phyloP scores from a whole-genome alignment of 1,140 invertebrate species.

The Pemphigus obesinymphae region DNA sequence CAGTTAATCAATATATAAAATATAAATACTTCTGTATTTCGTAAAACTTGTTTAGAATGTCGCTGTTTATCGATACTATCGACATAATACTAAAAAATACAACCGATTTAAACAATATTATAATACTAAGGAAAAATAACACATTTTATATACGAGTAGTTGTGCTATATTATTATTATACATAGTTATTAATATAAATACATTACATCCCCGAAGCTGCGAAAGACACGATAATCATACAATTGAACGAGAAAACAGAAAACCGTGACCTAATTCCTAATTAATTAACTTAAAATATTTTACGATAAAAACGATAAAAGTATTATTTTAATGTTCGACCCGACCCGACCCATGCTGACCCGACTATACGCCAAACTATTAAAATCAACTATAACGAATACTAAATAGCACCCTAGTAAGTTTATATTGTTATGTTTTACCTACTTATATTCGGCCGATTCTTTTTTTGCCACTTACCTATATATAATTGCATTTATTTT shows the following conservation, averaged over 20 bases:
- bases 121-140: no score
- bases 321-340: background rate
- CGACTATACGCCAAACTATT: background rate
- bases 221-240: background rate
- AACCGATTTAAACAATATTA: no score
- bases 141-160: no score
- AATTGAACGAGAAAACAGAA: background rate
- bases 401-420: no score
- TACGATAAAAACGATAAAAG: background rate
- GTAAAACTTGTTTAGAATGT: background rate
- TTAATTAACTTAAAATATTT: constrained; percentile 1
- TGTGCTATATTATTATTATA: background rate
- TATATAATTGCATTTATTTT: no score
- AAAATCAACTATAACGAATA: background rate
- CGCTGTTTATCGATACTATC: background rate
- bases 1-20: background rate
- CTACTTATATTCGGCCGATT: no score
- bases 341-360: background rate
- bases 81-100: no score
- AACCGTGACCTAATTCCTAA: background rate
- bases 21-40: background rate
- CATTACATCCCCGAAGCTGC: background rate
- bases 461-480: no score
- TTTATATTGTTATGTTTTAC: no score
- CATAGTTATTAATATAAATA: no score